A percentile compares a stretch with the other conserved stretches of the same genome.
Conservation (phyloP, 2,113 vertebrate species). For the Zosterops borbonicus region DNA sequence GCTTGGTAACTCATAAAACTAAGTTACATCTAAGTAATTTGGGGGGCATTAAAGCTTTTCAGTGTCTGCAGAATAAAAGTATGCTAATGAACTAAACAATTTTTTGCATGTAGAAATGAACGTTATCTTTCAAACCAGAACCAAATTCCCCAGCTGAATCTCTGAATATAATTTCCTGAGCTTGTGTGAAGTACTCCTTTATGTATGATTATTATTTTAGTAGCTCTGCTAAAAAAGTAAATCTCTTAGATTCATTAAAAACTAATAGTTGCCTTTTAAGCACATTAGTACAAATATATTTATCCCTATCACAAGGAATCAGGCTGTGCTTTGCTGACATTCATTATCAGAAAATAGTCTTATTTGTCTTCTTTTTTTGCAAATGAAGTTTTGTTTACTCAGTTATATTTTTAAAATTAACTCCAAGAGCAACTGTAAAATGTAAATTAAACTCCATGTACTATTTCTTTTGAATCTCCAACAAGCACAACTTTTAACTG, state of each 20-base stretch:
- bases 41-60: conserved; percentile 60
- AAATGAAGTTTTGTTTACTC: conserved; percentile 30
- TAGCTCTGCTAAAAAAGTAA: conserved; percentile 54
- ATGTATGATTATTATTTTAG: conserved; percentile 64
- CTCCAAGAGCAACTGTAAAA: background rate
- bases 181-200: conserved; percentile 47
- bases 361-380: background rate
- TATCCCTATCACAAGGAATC: conserved; percentile 36
- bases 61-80: conserved; percentile 63
- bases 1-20: conserved; percentile 67
- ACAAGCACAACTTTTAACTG: background rate
- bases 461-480: background rate
- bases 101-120: conserved; percentile 64
- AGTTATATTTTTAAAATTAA: background rate
- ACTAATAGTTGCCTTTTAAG: conserved; percentile 59
- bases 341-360: conserved; percentile 21
- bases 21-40: conserved; percentile 59
- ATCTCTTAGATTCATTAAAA: conserved; percentile 66
- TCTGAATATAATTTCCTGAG: conserved; percentile 68
- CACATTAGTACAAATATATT: conserved; percentile 39
- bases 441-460: background rate
- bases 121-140: conserved; percentile 77
- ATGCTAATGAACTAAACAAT: conserved; percentile 69
- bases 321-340: conserved; percentile 3
- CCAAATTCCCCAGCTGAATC: conserved; percentile 67